These are phyloP conservation scores for Orestias chungarensis DNA, from an alignment of 2,797 vertebrate genomes.

Conservation along the genomic window DNA sequence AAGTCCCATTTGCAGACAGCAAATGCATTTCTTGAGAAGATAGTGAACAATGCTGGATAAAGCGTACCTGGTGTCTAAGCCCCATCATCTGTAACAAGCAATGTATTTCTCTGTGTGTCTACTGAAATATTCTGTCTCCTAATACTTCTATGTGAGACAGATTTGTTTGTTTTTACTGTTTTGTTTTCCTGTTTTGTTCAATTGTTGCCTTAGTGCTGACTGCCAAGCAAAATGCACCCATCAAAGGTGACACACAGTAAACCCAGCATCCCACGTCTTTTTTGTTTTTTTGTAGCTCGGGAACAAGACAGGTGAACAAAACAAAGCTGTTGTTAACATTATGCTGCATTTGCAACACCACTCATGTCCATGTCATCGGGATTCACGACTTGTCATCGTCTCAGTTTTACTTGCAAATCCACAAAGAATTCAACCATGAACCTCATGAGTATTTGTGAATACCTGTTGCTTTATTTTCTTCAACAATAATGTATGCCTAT, in stretches of 20 bases:
- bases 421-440: slow-evolving; percentile 21
- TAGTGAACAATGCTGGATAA: slow-evolving; percentile 30
- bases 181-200: slow-evolving; percentile 30
- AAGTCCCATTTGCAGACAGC: not conserved
- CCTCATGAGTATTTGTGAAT: slow-evolving; percentile 50
- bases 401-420: slow-evolving; percentile 14
- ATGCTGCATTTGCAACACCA: not conserved
- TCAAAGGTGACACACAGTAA: slow-evolving; percentile 15
- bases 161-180: slow-evolving; percentile 6
- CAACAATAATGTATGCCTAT: slow-evolving; percentile 52
- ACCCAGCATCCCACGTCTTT: slow-evolving; percentile 12
- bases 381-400: not conserved
- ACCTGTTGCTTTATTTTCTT: slow-evolving; percentile 55
- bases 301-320: slow-evolving; percentile 2
- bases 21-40: slow-evolving; percentile 18
- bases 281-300: too few relatives aligned
- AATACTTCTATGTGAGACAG: slow-evolving; percentile 9
- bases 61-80: slow-evolving; percentile 32
- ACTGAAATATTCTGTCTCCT: not conserved
- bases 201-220: slow-evolving; percentile 69
- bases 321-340: slow-evolving; percentile 4
- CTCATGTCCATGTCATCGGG: not conserved
- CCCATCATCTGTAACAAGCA: slow-evolving; percentile 12
- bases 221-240: slow-evolving; percentile 62
- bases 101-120: slow-evolving; percentile 12